Base-by-base conservation (phyloP, 2,888 invertebrate species). In the Drosophila histrio region DNA sequence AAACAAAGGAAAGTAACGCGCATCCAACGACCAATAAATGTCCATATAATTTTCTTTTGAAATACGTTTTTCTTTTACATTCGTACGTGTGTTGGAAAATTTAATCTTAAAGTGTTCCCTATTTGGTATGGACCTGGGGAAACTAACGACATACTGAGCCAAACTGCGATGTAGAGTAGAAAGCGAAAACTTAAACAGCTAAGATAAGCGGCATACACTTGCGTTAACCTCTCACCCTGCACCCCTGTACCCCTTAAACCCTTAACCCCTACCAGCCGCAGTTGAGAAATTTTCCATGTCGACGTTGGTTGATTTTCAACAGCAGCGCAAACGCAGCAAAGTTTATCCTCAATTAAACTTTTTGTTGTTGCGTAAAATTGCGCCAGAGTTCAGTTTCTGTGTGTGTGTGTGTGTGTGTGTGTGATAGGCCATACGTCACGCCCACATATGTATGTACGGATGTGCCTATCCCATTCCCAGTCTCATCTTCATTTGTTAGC, bases 311-410 rank as follows among this genome's bases (percentile, higher is more conserved):
- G 81, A 80, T 83, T 80, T 70, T 83, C 72, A 83, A 80, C 80
- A 80, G 80, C 80, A 83, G 65, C 80, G 80, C 80, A 80, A 80
- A 80, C 83, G 83, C 80, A 72, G 84, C 74, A 81, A 82, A 82
- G 81, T 82, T 82, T 82, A 82, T 82, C 81, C 81, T 84, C 81
- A 82, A 82, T 82, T 82, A 82, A 82, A 82, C 84, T 82, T 82
- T 82, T 84, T 82, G 81, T 82, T 84, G 81, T 81, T 82, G 82
- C 84, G 84, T 73, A 84, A 82, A 82, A 81, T 80, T 82, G 73
- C 79, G 66, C 69, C 50, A 44, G 49, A 61, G 66, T 74, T 79
- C 71, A 74, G 78, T 77, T 77, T 57, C 60, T 43, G 36, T 44
- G 13, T 44, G 30, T 39, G n/a, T 43, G 58, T 44, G 30, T 54